Percentiles rank a stretch among this genome's conserved stretches.
Evolutionary conservation across 2,113 vertebrate genomes (phyloP).

Genomic region (Rhegmatorhina hoffmannsi): DNA sequence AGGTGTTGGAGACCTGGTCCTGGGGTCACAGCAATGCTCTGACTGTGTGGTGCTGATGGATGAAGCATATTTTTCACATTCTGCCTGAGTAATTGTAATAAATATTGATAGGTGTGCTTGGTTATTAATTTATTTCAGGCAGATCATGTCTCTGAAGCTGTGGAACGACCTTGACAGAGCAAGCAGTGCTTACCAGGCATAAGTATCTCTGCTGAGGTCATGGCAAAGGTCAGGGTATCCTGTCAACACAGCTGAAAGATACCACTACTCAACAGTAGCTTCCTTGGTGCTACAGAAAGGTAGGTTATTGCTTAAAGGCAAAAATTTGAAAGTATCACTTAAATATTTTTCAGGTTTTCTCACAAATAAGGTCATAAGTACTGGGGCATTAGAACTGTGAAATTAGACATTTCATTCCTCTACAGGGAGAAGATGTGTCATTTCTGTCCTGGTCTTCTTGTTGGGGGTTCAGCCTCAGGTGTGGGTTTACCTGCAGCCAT

Average conservation of each 20-base stretch:
- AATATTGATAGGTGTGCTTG: conserved; percentile 59
- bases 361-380: background rate
- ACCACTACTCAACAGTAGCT: background rate
- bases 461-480: background rate
- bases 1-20: background rate
- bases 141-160: conserved; percentile 18
- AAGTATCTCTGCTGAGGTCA: conserved; percentile 36
- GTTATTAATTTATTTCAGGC: conserved; percentile 56
- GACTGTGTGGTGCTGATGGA: background rate
- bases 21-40: background rate
- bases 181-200: conserved; percentile 61
- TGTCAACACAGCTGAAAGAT: conserved; percentile 46
- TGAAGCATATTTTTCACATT: conserved; percentile 40
- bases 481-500: background rate
- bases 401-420: background rate
- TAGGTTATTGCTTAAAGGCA: background rate
- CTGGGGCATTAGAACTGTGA: background rate
- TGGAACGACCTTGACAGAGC: conserved; percentile 16
- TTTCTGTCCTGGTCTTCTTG: background rate
- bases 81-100: conserved; percentile 53
- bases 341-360: background rate
- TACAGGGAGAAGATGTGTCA: background rate
- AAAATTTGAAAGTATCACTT: background rate
- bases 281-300: background rate
- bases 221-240: conserved; percentile 15